These are phyloP conservation scores for Eurois occulta DNA, from an alignment of 2,888 invertebrate species.

Conservation along the genomic window DNA sequence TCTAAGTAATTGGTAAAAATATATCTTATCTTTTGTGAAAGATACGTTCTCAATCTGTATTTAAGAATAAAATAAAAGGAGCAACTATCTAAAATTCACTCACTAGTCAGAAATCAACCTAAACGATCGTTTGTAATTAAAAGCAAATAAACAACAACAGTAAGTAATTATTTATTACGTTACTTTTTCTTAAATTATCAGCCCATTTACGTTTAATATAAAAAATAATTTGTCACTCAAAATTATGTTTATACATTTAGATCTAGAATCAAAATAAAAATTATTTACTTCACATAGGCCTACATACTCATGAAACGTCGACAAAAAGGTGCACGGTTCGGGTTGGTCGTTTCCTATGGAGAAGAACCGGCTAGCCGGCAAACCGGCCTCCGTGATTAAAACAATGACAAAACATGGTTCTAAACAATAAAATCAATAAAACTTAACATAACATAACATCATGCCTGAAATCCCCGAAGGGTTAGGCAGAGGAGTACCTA, in stretches of 20 bases:
- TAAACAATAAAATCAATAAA: neutral
- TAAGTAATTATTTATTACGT: constrained; percentile 19
- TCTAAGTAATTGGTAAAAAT: constrained; percentile 10
- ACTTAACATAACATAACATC: neutral
- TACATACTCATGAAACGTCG: no score
- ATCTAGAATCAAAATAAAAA: no score
- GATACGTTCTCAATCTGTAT: constrained; percentile 20
- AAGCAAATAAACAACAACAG: constrained; percentile 17
- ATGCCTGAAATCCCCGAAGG: neutral
- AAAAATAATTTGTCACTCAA: neutral
- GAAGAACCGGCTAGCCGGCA: no score
- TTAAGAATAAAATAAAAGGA: constrained; percentile 16
- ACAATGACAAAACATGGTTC: no score
- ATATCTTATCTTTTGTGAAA: constrained; percentile 26
- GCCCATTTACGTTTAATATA: constrained; percentile 2
- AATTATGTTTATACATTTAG: no score
- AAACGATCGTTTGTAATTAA: neutral
- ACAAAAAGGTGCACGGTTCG: no score
- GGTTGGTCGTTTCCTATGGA: no score
- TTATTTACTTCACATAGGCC: no score
- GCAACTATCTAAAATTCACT: neutral
- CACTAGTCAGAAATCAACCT: neutral
- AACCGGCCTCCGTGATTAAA: no score
- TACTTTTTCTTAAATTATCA: neutral
- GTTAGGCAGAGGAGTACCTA: neutral